Base-by-base conservation (phyloP, 2,888 invertebrate species). In the Agrochola circellaris region DNA sequence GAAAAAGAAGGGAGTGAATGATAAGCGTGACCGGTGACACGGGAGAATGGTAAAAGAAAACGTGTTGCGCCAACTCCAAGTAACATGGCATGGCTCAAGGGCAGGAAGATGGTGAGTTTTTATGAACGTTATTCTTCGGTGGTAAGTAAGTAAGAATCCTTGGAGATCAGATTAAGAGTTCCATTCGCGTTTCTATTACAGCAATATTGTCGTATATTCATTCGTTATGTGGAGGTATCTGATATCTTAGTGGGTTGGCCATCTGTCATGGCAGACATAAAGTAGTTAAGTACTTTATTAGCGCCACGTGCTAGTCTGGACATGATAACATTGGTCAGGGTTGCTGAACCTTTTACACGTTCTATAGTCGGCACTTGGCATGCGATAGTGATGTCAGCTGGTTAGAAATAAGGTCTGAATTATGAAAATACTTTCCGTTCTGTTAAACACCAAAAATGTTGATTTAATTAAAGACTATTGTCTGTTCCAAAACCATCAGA, bases 231-330 rank as follows among this genome's bases (percentile, higher is more conserved):
- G 20, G 2, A 42, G 23, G 20, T 62, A 67, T 61, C 13, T 58
- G 11, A 7, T 64, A 30, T 30, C 17, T 4, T 65, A 54, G 13
- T 34, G 7, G n/a, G n/a, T 15, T n/a, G 54, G 62, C 64, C 75
- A 60, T 80, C 82, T 82, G 82, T 80, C 82, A 82, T 76, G 64
- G 76, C 64, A 26, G 51, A 4, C 82, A 58, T 76, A 15, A 71
- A 64, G 15, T 69, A 17, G 17, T 67, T 26, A 30, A 67, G 56
- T 81, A 58, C 67, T 75, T 75, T 79, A 75, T 58, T 58, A 58
- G 9, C 54, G 60, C 79, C 79, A 65, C 82, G 73, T 79, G 83
- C 30, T 72, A 1, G 42, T 69, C 67, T 77, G 64, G 61, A 58
- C 61, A 45, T 77, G 51, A 77, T 71, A 67, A 34, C 17, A 30